Conservation (phyloP, 2,113 vertebrate species). For the Corydoras sp. region DNA sequence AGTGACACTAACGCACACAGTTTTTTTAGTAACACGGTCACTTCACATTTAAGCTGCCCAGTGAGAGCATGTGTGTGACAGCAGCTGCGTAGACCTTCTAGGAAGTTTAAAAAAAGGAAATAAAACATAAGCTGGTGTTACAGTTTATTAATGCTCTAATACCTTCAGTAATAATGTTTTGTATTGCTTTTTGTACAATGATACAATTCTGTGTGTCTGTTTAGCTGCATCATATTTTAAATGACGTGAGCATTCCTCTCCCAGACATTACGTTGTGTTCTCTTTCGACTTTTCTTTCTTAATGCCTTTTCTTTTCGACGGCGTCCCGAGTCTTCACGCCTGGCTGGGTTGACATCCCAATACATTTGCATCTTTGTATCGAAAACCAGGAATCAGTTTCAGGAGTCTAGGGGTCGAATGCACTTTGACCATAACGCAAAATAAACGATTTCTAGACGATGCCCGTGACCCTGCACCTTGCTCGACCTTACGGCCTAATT, state of each 20-base stretch:
- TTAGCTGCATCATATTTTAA: slow-evolving; percentile 32
- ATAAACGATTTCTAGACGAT: not conserved
- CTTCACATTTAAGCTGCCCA: slow-evolving; percentile 23
- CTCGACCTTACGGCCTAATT: not conserved
- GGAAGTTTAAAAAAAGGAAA: not conserved
- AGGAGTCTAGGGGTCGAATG: slow-evolving; percentile 1
- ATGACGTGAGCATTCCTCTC: slow-evolving; percentile 4
- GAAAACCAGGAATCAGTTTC: not conserved
- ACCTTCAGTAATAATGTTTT: slow-evolving; percentile 43
- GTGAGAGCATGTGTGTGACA: slow-evolving; percentile 25
- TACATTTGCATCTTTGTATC: not conserved
- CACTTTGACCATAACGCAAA: slow-evolving; percentile 15
- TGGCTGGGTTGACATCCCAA: not conserved
- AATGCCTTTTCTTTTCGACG: not conserved
- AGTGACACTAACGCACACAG: slow-evolving; percentile 24
- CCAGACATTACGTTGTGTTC: too few relatives aligned
- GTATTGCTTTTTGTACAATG: slow-evolving; percentile 42
- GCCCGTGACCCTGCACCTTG: slow-evolving; percentile 7
- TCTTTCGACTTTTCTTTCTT: not conserved
- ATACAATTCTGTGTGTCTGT: slow-evolving; percentile 38
- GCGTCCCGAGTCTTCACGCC: not conserved
- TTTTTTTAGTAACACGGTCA: slow-evolving; percentile 31
- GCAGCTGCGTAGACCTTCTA: slow-evolving; percentile 11
- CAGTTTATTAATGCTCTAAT: slow-evolving; percentile 30
- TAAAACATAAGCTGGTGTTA: slow-evolving; percentile 15